Percentiles rank a stretch among this genome's conserved stretches.
These are phyloP conservation scores for Oophaga pumilio DNA, from an alignment of 2,113 vertebrate species.

Conservation along the genomic window DNA sequence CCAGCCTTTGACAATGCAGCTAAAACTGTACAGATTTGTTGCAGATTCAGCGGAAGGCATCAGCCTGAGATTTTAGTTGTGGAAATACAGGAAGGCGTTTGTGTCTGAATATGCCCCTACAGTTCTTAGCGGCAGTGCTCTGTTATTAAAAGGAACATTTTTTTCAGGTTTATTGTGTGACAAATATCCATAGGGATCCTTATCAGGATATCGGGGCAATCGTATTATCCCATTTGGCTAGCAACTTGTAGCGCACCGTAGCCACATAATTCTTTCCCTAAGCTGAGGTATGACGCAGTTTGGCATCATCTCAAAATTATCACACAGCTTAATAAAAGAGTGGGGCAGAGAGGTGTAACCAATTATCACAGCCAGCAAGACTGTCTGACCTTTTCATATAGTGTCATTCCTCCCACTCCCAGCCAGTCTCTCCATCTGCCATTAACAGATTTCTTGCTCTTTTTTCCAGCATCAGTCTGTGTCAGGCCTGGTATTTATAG, in stretches of 20 bases:
- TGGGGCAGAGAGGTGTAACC: constrained; percentile 53
- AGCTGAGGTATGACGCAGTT: constrained; percentile 29
- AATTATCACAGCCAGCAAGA: constrained; percentile 55
- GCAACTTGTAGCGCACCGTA: not conserved
- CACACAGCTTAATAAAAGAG: constrained; percentile 50
- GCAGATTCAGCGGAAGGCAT: no score
- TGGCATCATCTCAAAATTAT: constrained; percentile 54
- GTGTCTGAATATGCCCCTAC: no score
- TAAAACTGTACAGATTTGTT: no score
- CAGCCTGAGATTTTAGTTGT: no score
- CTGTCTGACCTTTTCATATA: constrained; percentile 53
- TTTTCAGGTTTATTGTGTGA: not conserved
- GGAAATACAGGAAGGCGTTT: no score
- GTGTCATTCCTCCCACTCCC: constrained; percentile 52
- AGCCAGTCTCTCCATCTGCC: constrained; percentile 51
- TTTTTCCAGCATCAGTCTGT: constrained; percentile 14
- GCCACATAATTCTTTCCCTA: constrained; percentile 14
- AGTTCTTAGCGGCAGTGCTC: no score
- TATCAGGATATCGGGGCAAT: not conserved
- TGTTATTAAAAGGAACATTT: not conserved
- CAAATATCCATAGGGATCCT: not conserved
- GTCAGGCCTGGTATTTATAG: constrained; percentile 44
- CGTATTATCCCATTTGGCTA: not conserved
- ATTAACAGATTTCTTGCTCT: constrained; percentile 38
- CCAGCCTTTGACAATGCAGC: no score